Evolutionary conservation across 2,888 invertebrate genomes (phyloP).

Genomic region (Ligdia adustata): DNA sequence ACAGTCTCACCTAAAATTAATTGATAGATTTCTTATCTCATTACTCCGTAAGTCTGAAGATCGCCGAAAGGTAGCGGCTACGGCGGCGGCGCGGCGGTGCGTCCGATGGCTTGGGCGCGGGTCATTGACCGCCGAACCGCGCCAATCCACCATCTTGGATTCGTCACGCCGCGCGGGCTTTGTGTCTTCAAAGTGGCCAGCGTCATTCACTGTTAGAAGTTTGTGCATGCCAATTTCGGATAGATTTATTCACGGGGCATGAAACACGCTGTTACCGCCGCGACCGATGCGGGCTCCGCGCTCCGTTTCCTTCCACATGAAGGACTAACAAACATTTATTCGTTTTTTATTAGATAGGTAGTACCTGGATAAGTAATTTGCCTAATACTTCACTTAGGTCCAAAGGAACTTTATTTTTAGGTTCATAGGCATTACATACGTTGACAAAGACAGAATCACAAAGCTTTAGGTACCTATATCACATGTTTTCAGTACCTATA

Average conservation of each 20-base stretch:
- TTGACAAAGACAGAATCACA: no score
- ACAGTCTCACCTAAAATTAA: conserved; percentile 10
- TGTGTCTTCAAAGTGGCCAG: conserved; percentile 63
- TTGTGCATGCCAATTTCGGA: conserved; percentile 18
- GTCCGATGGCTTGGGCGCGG: conserved; percentile 66
- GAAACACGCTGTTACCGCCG: no score
- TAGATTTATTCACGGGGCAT: not conserved
- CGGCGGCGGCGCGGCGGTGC: conserved; percentile 35
- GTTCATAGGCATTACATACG: no score
- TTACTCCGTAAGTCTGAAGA: conserved; percentile 35
- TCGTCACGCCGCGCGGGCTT: conserved; percentile 79
- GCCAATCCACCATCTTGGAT: conserved; percentile 78
- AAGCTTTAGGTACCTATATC: no score
- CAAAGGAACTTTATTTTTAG: no score
- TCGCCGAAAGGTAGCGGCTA: conserved; percentile 58
- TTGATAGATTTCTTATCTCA: conserved; percentile 40
- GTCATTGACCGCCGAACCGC: conserved; percentile 80
- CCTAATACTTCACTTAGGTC: no score
- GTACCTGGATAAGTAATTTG: no score
- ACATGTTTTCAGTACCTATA: no score
- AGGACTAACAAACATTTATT: no score
- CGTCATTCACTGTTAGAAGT: conserved; percentile 40
- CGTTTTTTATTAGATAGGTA: no score
- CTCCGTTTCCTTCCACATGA: no score
- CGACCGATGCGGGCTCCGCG: no score